Base-by-base conservation (phyloP, 2,113 vertebrate species). In the Oreochromis aureus region DNA sequence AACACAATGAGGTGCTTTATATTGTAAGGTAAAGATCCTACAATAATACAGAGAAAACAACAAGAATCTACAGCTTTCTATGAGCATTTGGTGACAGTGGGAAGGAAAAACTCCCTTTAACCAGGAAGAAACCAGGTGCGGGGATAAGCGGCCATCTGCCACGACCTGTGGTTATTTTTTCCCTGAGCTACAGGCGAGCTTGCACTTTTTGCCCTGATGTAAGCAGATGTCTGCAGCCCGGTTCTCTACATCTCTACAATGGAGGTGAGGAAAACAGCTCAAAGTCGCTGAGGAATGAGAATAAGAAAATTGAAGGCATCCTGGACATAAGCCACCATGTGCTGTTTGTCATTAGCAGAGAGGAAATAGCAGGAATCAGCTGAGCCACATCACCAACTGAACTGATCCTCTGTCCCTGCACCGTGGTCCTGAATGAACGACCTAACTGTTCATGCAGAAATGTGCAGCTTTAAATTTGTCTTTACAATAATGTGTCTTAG, bases 161-260 rank as follows among this genome's bases (percentile, higher is more conserved):
- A 36, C 4, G 0, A 63, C 59, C 0, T 34, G 0, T 11, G 59
- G 9, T 63, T 10, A 16, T 22, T 76, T 46, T 16, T 10, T 0
- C 7, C 10, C 19, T 44, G 7, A 27, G 39, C 66, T 41, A 46
- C 22, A 4, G 13, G 1, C 2, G 0, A 73, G 0, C 0, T 71
- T 71, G 41, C 41, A 27, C 22, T 24, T 59, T 30, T 8, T 5
- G 56, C 56, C 12, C 13, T 73, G 8, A 27, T 6, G 22, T 6
- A 3, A 16, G 13, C 13, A 27, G 22, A 46, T 3, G 24, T 48
- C 71, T 76, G 71, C 16, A 18, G 4, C 44, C 44, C 71, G 30
- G 22, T 7, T 27, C 0, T 46, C 41, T 19, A 2, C 27, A 18
- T 51, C 46, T 53, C 27, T 4, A 19, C 27, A 5, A 19, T 8